Evolutionary conservation across 2,797 vertebrate genomes (phyloP).

Genomic region (Cyprinodon diabolis): DNA sequence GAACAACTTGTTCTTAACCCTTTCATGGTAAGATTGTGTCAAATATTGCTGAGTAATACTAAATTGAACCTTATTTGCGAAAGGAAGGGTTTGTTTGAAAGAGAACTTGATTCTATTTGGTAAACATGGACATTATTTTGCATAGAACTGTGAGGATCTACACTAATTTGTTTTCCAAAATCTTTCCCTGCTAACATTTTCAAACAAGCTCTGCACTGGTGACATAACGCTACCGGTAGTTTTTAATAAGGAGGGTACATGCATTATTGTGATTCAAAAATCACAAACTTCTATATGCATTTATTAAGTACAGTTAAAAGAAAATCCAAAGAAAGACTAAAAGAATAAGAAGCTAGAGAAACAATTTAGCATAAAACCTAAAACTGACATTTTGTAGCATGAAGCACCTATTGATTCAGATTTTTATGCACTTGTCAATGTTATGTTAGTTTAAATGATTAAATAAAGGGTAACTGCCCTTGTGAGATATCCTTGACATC

Average conservation of each 20-base stretch:
- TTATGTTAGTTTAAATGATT: neutral
- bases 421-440: neutral
- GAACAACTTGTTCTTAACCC: neutral
- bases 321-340: neutral
- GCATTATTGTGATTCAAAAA: no score
- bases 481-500: neutral
- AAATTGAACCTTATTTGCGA: neutral
- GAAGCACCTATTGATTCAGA: neutral
- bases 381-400: neutral
- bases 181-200: neutral
- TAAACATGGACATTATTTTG: neutral
- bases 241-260: neutral
- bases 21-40: neutral
- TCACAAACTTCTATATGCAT: neutral
- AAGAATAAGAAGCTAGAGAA: neutral
- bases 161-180: neutral
- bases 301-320: neutral
- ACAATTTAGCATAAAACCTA: neutral
- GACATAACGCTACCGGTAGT: neutral
- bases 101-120: neutral
- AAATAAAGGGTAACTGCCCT: neutral
- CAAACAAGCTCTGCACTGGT: neutral
- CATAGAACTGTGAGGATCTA: neutral
- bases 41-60: neutral
- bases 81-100: neutral